Evolutionary conservation across 2,888 invertebrate genomes (phyloP), one percentile per base, ranked within the genome.

Genomic region (Phanerotoma sp.): DNA sequence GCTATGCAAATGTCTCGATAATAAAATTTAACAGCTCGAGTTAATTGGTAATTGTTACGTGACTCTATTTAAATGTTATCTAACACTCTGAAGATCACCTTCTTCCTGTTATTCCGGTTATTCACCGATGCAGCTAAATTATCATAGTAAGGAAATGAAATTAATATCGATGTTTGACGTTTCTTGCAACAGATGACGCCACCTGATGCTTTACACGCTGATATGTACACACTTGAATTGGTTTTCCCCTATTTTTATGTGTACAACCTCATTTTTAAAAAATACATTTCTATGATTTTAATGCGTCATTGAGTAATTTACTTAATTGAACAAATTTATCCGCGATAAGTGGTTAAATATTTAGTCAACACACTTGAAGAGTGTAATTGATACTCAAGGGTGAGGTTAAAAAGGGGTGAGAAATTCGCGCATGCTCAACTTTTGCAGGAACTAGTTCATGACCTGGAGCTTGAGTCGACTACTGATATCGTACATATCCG

Each of bases 381-480:
- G 30, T 40, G 41, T 28, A 40, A 22, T 10, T 21, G 7, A n/a
- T n/a, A 21, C 16, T 40, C 41, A 30, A 50, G 37, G 37, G 52
- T 38, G 52, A 45, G 37, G 37, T 38, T 20, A 16, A 35, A 37
- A 30, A 25, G 20, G 15, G 40, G 28, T 11, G 45, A 45, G 18
- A 16, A 45, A 10, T 10, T 33, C 37, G 49, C 54, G 54, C 54
- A 50, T 50, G 54, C 54, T 28, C 49, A 16, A 18, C 32, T 38
- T 25, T 21, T 15, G 28, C 7, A 37, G 11, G 13, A 48, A 18
- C 42, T 22, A 54, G 54, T 54, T 20, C 38, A 48, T 54, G 49
- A 54, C 54, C 54, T 54, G 54, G 54, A 49, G 54, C 45, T 53
- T 53, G 40, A 21, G 18, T 30, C 30, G 45, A 22, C 21, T 18